Conservation (phyloP, 1,140 invertebrate genomes). For the Periplaneta americana region DNA sequence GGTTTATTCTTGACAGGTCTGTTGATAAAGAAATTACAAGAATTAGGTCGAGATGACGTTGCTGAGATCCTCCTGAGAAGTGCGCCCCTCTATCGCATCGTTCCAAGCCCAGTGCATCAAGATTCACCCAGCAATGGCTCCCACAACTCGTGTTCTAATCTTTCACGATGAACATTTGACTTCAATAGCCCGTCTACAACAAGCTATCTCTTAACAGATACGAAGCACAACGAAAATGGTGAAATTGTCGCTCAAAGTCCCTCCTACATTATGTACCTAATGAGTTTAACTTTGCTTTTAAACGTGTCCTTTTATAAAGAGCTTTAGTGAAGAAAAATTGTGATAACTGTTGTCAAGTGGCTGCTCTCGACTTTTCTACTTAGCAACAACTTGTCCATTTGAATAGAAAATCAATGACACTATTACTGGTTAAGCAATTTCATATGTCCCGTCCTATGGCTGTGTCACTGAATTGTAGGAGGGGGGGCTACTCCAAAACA, state of each 20-base stretch:
- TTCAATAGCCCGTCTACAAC: not conserved
- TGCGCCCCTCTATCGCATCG: constrained; percentile 39
- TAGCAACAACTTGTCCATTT: not conserved
- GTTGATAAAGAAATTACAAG: constrained; percentile 42
- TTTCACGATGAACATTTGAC: constrained; percentile 8
- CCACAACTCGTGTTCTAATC: constrained; percentile 13
- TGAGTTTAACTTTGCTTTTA: not conserved
- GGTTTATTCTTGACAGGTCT: constrained; percentile 19
- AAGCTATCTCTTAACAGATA: not conserved
- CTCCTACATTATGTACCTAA: not conserved
- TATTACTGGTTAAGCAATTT: not conserved
- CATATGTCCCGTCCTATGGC: not conserved
- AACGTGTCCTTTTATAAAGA: not conserved
- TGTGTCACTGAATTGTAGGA: not conserved
- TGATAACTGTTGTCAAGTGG: not conserved
- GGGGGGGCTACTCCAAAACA: not conserved
- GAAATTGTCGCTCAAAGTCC: not conserved
- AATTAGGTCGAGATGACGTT: constrained; percentile 46
- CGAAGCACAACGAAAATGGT: not conserved
- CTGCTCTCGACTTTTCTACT: not conserved
- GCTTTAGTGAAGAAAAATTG: not conserved
- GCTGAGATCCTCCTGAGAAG: constrained; percentile 41
- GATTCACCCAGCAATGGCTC: constrained; percentile 7
- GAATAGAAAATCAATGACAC: not conserved
- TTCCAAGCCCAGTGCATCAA: constrained; percentile 25